phyloP scores from a whole-genome alignment of 2,113 vertebrate genomes.

The Passer montanus region DNA sequence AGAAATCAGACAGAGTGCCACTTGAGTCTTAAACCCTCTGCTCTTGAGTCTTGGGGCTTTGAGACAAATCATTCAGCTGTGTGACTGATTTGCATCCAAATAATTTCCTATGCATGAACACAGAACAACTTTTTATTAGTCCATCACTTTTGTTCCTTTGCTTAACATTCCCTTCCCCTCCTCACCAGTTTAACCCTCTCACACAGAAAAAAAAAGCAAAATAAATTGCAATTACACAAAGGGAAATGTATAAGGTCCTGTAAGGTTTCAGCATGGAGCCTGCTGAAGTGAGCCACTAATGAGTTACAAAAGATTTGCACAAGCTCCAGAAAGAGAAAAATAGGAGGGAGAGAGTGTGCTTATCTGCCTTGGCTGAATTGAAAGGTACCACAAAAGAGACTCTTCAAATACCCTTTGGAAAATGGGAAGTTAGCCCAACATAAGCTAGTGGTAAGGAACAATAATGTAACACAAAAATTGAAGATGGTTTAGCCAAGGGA shows the following conservation, averaged over 20 bases:
- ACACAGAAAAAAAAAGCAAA: background rate
- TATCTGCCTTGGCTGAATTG: background rate
- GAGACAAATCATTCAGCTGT: conserved; percentile 22
- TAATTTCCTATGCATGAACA: conserved; percentile 22
- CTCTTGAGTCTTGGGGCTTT: background rate
- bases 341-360: background rate
- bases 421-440: conserved; percentile 2
- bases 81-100: conserved; percentile 51
- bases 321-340: background rate
- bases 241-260: background rate
- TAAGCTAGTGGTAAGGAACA: background rate
- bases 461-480: conserved; percentile 23
- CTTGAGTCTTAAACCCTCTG: conserved; percentile 17
- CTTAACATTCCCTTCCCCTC: background rate
- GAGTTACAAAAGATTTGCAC: conserved; percentile 25
- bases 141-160: conserved; percentile 13
- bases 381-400: conserved; percentile 20
- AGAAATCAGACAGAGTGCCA: conserved; percentile 21
- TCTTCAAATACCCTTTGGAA: conserved; percentile 13
- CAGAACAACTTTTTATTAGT: background rate
- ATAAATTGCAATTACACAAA: conserved; percentile 1
- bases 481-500: conserved; percentile 41
- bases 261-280: background rate
- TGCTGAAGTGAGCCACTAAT: background rate
- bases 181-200: background rate